A percentile compares a stretch with the other conserved stretches of the same genome.
Conservation (phyloP, 2,797 vertebrate genomes). For the Threskiornis aethiopicus region DNA sequence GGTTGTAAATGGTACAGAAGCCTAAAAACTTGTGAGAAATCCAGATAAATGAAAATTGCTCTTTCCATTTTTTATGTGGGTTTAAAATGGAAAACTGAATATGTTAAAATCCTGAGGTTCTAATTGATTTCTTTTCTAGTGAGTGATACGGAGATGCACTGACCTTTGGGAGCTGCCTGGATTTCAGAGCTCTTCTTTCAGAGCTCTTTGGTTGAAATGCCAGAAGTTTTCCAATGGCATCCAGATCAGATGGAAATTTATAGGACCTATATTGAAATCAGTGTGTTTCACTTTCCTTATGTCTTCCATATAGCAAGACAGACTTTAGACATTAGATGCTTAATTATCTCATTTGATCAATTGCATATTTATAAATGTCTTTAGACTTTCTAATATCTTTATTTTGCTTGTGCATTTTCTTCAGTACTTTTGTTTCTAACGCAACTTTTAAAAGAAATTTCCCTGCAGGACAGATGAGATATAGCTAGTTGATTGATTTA, state of each 20-base stretch:
- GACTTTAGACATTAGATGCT: not conserved
- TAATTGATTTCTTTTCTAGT: not conserved
- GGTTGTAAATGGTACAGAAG: not conserved
- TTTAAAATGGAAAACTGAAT: not conserved
- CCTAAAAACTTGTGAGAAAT: not conserved
- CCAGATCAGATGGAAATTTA: not conserved
- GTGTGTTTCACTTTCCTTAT: not conserved
- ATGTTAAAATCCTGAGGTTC: not conserved
- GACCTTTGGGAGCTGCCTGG: not conserved
- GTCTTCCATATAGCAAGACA: not conserved
- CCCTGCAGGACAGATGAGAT: not conserved
- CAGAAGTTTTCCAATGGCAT: not conserved
- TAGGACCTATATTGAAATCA: not conserved
- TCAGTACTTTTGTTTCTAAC: not conserved
- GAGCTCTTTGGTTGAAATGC: not conserved
- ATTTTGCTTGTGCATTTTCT: not conserved
- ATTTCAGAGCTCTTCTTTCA: not conserved
- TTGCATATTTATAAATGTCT: not conserved
- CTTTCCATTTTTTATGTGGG: not conserved
- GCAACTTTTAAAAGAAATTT: not conserved
- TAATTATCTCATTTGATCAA: not conserved
- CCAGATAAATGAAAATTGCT: not conserved
- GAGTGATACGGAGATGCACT: not conserved
- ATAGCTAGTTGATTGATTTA: not conserved
- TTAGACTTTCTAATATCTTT: not conserved